Conservation (phyloP, 2,888 invertebrate genomes). For the Poecilobothrus nobilitatus region DNA sequence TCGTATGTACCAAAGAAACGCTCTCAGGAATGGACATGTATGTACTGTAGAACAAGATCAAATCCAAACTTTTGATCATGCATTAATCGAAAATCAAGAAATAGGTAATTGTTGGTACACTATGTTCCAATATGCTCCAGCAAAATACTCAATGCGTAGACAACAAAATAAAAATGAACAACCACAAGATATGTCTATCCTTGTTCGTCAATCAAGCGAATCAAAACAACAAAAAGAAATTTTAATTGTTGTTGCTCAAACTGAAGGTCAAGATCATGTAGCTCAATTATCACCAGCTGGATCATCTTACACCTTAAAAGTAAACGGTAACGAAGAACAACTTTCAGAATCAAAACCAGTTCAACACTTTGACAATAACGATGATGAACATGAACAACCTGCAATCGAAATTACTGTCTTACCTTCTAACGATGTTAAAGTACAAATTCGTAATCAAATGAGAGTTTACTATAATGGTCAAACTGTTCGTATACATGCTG, state of each 20-base stretch:
- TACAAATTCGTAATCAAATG: conserved; percentile 47
- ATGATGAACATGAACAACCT: conserved; percentile 28
- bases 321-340: conserved; percentile 31
- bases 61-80: conserved; percentile 58
- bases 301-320: conserved; percentile 36
- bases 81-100: conserved; percentile 48
- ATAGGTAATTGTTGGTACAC: conserved; percentile 54
- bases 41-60: conserved; percentile 54
- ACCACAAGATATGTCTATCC: conserved; percentile 31
- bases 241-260: conserved; percentile 40
- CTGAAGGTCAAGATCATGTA: conserved; percentile 26
- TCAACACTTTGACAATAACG: conserved; percentile 30
- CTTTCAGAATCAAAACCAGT: conserved; percentile 33
- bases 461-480: conserved; percentile 53
- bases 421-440: conserved; percentile 48
- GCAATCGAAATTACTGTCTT: conserved; percentile 45
- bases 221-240: conserved; percentile 37
- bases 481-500: conserved; percentile 45
- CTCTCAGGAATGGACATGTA: conserved; percentile 27
- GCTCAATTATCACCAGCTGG: conserved; percentile 23
- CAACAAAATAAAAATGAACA: background rate
- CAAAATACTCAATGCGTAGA: conserved; percentile 23
- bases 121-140: conserved; percentile 47
- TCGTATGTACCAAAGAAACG: conserved; percentile 37
- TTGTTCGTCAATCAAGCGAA: conserved; percentile 38